Evolutionary conservation across 2,113 vertebrate species (phyloP), one percentile per base, ranked within the genome.

Genomic region (Serilophus lunatus): DNA sequence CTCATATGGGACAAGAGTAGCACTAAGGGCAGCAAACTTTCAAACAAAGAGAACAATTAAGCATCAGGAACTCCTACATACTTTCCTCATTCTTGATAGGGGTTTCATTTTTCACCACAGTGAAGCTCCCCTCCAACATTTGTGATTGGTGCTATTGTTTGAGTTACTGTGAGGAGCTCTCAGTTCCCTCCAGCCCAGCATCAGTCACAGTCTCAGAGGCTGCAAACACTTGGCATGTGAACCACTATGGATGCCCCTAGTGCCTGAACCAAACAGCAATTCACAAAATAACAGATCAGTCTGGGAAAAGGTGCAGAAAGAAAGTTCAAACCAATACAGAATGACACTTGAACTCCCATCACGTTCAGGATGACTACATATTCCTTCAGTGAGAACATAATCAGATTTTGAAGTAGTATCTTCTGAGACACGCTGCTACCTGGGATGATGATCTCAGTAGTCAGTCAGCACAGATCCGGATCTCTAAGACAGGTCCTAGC

Each of bases 211-310:
- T 7, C 49, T 50, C 57, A 25, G n/a, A 54, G 47, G 35, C 29
- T 86, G 61, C 4, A 2, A 57, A 13, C 6, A 10, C 17, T 19
- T 0, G 0, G 12, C 51, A 57, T 15, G 8, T 5, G 17, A 26
- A 49, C 22, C 22, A 6, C 47, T 59, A 28, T 20, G 31, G 18
- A 16, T 75, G n/a, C 0, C 7, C 17, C 24, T 51, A 29, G 26
- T 5, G 29, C 49, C 56, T 31, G 47, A 68, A 18, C 9, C n/a
- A 42, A 77, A 71, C 2, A 50, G 23, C 2, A 3, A 31, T 14
- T 49, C 70, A 47, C 38, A 44, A 71, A 84, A 50, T 8, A 75
- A 50, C 10, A 49, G 4, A n/a, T 13, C 42, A 45, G 19, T 25
- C 51, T 35, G n/a, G 75, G 29, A 54, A 87, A 79, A 42, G 3